Evolutionary conservation across 2,888 invertebrate genomes (phyloP).

Genomic region (Ophion ventricosus): DNA sequence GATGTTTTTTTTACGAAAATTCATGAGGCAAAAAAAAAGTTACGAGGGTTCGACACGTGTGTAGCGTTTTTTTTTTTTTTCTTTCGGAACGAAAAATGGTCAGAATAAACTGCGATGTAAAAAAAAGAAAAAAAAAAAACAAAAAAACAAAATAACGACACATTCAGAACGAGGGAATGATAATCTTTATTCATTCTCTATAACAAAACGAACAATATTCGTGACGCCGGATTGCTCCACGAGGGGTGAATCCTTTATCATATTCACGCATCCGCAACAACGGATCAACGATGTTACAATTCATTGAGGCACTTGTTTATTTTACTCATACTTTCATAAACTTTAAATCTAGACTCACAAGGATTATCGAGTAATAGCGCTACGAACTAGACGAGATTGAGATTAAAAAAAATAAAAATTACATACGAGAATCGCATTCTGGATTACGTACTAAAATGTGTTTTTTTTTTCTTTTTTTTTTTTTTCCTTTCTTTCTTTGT

Average conservation of each 20-base stretch:
- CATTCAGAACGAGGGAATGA: constrained; percentile 42
- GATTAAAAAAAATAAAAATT: no score
- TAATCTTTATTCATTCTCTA: constrained; percentile 60
- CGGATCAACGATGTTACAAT: constrained; percentile 37
- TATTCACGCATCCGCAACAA: constrained; percentile 23
- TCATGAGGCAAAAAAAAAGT: neutral
- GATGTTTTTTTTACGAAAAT: neutral
- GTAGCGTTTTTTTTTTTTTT: no score
- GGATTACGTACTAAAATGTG: constrained; percentile 51
- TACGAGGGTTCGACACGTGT: constrained; percentile 9
- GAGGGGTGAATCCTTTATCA: constrained; percentile 14
- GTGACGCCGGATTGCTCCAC: constrained; percentile 33
- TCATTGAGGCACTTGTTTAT: constrained; percentile 34
- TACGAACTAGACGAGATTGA: constrained; percentile 18
- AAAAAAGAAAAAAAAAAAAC: no score
- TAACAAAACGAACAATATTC: constrained; percentile 59
- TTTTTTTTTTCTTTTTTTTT: constrained; percentile 34
- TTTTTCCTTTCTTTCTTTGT: constrained; percentile 49
- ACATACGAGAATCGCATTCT: constrained; percentile 34
- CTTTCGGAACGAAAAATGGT: neutral
- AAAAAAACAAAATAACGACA: constrained; percentile 6
- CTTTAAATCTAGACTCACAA: constrained; percentile 38
- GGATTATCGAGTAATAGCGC: constrained; percentile 29
- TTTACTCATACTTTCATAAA: neutral
- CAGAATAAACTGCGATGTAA: neutral